phyloP scores from a whole-genome alignment of 2,888 invertebrate species.

The Drosophila cognata region DNA sequence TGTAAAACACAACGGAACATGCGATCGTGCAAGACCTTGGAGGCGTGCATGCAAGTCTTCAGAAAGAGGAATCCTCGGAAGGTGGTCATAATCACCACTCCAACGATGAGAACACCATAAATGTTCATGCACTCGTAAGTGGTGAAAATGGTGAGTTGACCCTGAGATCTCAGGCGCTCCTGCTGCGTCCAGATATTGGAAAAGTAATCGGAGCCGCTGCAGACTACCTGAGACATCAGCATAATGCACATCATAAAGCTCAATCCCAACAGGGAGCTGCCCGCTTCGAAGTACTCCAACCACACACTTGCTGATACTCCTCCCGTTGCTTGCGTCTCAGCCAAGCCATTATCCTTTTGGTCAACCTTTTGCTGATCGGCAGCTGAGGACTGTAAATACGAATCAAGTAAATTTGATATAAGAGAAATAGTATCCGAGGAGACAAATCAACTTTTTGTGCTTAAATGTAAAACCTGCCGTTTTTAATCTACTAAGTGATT shows the following conservation, averaged over 20 bases:
- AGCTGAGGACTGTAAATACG: constrained; percentile 52
- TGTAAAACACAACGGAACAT: constrained; percentile 93
- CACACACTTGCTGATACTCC: constrained; percentile 84
- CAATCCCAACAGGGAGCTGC: constrained; percentile 86
- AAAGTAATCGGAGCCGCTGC: constrained; percentile 88
- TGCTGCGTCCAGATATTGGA: constrained; percentile 87
- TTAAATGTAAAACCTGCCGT: neutral
- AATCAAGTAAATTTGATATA: neutral
- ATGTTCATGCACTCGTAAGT: constrained; percentile 84
- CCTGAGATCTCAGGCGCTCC: constrained; percentile 81
- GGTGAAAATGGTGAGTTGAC: constrained; percentile 77
- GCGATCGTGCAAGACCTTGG: constrained; percentile 90
- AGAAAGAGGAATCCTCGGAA: constrained; percentile 89
- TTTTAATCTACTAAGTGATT: neutral
- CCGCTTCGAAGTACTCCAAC: constrained; percentile 85
- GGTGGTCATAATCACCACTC: constrained; percentile 85
- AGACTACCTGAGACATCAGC: constrained; percentile 86
- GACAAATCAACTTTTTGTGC: neutral
- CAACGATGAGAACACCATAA: constrained; percentile 83
- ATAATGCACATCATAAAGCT: constrained; percentile 85
- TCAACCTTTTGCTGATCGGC: constrained; percentile 54
- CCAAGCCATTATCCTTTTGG: constrained; percentile 61
- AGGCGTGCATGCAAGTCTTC: constrained; percentile 90
- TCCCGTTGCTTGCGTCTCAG: constrained; percentile 85
- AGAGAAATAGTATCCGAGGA: neutral